Base-by-base conservation (phyloP, 1,140 invertebrate species). In the Pteromalus puparum region DNA sequence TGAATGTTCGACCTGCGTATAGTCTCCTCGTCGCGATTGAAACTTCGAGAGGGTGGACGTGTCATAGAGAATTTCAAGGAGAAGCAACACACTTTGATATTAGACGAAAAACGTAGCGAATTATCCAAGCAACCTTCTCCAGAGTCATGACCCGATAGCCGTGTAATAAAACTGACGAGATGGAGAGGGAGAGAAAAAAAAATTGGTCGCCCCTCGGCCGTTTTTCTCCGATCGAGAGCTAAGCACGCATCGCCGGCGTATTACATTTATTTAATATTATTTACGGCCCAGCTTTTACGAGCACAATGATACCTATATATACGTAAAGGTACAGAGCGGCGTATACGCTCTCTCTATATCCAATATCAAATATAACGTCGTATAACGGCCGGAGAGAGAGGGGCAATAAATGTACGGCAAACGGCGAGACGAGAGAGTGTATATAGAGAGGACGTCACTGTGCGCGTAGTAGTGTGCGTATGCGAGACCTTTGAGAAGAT, bases 281-380 rank as follows among this genome's bases (percentile, higher is more conserved):
- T 92, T 92, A 93, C 88, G 90, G 88, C 89, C 88, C 87, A 87
- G 53, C 53, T 90, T 93, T 93, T 93, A 93, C 89, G 92, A 91
- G 83, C 85, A 85, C 90, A 91, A 91, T 92, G 91, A 92, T 92
- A 93, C 90, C 88, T 91, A 92, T 91, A 48, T 70, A 48, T 70
- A 53, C 42, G 38, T 42, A 61, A 70, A 70, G 26, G 67, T 30
- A 30, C 9, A 28, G 28, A 13, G 75, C 18, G 26, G 38, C 15
- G 24, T 48, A 72, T n/a, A 76, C 26, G 28, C 18, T 5, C 24
- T 1, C 28, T 26, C 26, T 92, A 90, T 91, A 92, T 92, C 92
- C 91, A 92, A 93, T 93, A 92, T 93, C 91, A 92, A 93, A 93
- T 92, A 93, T 92, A 93, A 92, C 91, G 90, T 92, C 92, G 90